Base-by-base conservation (phyloP, 2,888 invertebrate genomes). In the Macrosoma leucophasiata region DNA sequence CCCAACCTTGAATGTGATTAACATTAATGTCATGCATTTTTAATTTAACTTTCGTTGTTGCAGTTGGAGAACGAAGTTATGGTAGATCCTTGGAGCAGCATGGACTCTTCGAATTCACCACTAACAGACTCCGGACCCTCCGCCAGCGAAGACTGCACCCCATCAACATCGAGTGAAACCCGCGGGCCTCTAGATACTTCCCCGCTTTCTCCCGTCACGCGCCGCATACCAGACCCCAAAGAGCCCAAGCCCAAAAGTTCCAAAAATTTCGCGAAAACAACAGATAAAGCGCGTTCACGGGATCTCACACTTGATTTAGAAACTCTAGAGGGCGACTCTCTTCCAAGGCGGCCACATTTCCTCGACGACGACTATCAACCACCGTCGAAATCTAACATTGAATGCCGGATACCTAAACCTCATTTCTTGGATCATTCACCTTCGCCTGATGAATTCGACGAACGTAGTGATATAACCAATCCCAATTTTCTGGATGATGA, bases 341-440 rank as follows among this genome's bases (percentile, higher is more conserved):
- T 63, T 26, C 65, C 81, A 27, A 84, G 84, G 48, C 85, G 87
- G 49, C 85, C 87, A 13, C 89, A 88, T 64, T 89, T 89, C 52
- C 74, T 89, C 28, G 88, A 89, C 52, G 88, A 88, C 50, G 89
- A 88, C 62, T 87, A 86, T 36, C 85, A 85, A 30, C 78, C 84
- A 29, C 86, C 87, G 34, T 84, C 87, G 33, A 86, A 84, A 57
- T 74, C 75, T 6, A 81, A 74, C 52, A 71, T 81, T 41, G 85
- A 84, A 59, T 84, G 84, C 43, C 70, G 81, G 46, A 85, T 85
- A 36, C 84, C 79, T 10, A 84, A 85, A 55, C 85, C 85, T n/a
- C 85, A 85, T 51, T 85, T 85, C 45, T 62, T 85, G 14, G 85
- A 85, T 44, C 84, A 84, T 46, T 79, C 84, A 11, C 85, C 84